phyloP scores from a whole-genome alignment of 2,888 invertebrate species.

The Branchellion lobata region DNA sequence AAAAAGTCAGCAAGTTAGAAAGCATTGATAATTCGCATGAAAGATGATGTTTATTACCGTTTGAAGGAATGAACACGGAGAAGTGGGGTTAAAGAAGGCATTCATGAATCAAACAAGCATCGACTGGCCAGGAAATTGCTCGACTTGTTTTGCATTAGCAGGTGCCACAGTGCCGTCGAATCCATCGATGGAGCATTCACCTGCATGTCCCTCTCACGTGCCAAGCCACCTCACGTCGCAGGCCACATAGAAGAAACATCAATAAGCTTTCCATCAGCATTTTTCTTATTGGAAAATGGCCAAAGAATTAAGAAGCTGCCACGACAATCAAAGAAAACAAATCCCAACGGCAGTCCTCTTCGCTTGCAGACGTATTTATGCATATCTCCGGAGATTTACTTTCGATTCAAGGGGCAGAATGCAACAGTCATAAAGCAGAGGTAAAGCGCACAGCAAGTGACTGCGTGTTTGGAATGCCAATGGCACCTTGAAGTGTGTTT shows the following conservation, averaged over 20 bases:
- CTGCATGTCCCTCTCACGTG: no score
- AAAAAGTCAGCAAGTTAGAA: neutral
- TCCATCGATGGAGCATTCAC: no score
- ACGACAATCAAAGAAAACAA: no score
- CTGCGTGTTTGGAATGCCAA: neutral
- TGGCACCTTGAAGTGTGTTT: neutral
- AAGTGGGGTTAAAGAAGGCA: neutral
- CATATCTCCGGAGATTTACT: conserved; percentile 2
- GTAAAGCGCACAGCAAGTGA: conserved; percentile 3
- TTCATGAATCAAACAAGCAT: neutral
- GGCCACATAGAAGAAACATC: no score
- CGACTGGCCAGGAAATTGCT: no score
- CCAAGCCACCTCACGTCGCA: no score
- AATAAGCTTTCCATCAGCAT: no score
- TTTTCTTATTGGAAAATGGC: no score
- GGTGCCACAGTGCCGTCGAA: no score
- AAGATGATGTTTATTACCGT: neutral
- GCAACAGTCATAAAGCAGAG: conserved; percentile 7
- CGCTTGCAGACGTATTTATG: neutral
- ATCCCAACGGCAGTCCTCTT: no score
- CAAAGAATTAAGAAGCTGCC: no score
- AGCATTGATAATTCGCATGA: conserved; percentile 6
- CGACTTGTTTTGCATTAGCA: no score
- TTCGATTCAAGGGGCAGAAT: neutral
- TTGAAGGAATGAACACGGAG: neutral